A percentile compares a stretch with the other conserved stretches of the same genome.
phyloP scores from a whole-genome alignment of 2,113 vertebrate species.

The Herpetotheres cachinnans region DNA sequence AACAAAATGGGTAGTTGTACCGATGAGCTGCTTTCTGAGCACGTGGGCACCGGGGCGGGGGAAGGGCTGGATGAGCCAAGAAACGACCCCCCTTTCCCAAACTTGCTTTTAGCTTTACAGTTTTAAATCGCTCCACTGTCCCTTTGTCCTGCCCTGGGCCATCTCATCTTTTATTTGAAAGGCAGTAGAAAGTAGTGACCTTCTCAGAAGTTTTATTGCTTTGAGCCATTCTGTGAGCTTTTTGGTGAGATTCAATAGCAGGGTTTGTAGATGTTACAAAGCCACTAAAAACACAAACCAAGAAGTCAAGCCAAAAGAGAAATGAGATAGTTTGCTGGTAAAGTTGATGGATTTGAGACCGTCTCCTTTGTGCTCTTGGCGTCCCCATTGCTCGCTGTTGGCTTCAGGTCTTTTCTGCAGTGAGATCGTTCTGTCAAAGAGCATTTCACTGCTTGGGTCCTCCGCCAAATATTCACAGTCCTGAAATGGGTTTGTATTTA shows the following conservation, averaged over 20 bases:
- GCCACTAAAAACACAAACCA: neutral
- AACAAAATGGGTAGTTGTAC: neutral
- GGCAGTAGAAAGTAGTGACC: neutral
- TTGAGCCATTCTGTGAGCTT: neutral
- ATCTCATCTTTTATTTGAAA: neutral
- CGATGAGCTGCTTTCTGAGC: neutral
- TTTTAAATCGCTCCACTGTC: neutral
- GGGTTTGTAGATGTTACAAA: neutral
- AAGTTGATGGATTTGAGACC: neutral
- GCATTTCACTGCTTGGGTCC: neutral
- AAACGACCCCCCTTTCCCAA: neutral
- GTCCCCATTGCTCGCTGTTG: rapidly evolving
- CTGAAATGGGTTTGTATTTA: neutral
- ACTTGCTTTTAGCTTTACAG: neutral
- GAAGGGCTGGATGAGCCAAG: neutral
- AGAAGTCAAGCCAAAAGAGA: neutral
- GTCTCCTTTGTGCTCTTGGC: neutral
- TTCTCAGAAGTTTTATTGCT: neutral
- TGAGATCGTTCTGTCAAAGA: neutral
- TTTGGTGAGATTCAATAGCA: neutral
- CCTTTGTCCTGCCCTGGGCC: neutral
- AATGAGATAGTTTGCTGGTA: neutral
- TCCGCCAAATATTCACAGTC: neutral
- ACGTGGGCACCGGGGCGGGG: rapidly evolving
- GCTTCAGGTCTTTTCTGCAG: neutral